Evolutionary conservation across 2,797 vertebrate genomes (phyloP), one percentile per base, ranked within the genome.

Genomic region (Antennarius maculatus): DNA sequence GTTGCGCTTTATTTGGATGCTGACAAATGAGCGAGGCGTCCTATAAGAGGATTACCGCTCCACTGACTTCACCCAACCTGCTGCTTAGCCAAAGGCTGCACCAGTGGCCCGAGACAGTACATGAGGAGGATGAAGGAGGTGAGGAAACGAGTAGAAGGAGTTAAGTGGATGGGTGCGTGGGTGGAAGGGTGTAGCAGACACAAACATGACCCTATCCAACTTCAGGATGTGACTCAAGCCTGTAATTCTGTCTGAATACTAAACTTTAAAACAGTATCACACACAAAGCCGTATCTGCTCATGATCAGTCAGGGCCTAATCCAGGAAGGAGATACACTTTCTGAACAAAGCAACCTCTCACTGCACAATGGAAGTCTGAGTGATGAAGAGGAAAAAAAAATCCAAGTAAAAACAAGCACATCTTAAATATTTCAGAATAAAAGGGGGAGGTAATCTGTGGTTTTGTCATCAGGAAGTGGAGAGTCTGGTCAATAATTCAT

Each of bases 401-500:
- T 80, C 54, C 28, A 51, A 43, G 61, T 43, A 68, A 69, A 84
- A 86, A 83, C 48, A 75, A 73, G 54, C 39, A 62, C 39, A 66
- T 45, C 55, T 54, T 95, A 81, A 95, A 96, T 95, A 94, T 95
- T 95, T 95, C 59, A 95, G 81, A 76, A 90, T 86, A 90, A 90
- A 86, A 91, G 88, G 82, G 82, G 86, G 85, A 93, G 89, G 86
- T 82, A 69, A 92, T 93, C 88, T 93, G 77, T 68, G 5, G 43
- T 86, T 90, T 89, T 88, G 77, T 91, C 89, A 92, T 91, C 91
- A 74, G 89, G 88, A 90, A 34, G 91, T 93, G 91, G 91, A 6
- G n/a, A 69, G 84, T 72, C 27, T n/a, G 58, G 74, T 97, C 64
- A 93, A 96, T 96, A 91, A 96, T 97, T 96, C 82, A 96, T 89